Evolutionary conservation across 2,888 invertebrate species (phyloP).

Genomic region (Limenitis camilla): DNA sequence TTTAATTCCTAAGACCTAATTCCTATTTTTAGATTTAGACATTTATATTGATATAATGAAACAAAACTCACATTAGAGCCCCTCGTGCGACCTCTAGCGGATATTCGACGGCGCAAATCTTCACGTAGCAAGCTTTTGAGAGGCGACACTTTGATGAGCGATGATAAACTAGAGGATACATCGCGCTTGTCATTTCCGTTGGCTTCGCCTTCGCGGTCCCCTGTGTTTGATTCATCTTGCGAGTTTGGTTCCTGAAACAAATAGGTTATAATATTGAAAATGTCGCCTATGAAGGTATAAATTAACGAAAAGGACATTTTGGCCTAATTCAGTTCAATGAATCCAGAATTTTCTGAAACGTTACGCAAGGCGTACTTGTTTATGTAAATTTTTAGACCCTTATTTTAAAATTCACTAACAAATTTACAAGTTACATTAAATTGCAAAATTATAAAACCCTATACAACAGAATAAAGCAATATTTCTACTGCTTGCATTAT

Average conservation of each 20-base stretch:
- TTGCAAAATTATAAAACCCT: too few relatives aligned
- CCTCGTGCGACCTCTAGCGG: constrained; percentile 78
- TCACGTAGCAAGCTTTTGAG: constrained; percentile 88
- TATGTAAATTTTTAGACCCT: too few relatives aligned
- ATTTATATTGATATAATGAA: too few relatives aligned
- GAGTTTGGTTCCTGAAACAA: constrained; percentile 49
- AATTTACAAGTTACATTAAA: too few relatives aligned
- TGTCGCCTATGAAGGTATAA: background rate
- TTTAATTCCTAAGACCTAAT: too few relatives aligned
- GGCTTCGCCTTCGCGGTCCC: constrained; percentile 52
- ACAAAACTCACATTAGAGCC: constrained; percentile 58
- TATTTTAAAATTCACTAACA: too few relatives aligned
- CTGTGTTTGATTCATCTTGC: constrained; percentile 46
- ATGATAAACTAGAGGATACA: constrained; percentile 81
- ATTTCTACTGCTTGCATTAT: too few relatives aligned
- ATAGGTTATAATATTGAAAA: background rate
- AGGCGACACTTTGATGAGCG: constrained; percentile 88
- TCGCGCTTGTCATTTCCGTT: constrained; percentile 60
- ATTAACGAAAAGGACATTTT: too few relatives aligned
- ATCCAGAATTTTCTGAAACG: too few relatives aligned
- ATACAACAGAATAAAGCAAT: too few relatives aligned
- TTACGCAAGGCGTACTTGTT: too few relatives aligned
- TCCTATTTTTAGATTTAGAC: background rate
- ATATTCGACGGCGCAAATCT: constrained; percentile 86
- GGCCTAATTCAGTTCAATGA: too few relatives aligned